Conservation (phyloP, 2,113 vertebrate species). For the Platysteira castanea region DNA sequence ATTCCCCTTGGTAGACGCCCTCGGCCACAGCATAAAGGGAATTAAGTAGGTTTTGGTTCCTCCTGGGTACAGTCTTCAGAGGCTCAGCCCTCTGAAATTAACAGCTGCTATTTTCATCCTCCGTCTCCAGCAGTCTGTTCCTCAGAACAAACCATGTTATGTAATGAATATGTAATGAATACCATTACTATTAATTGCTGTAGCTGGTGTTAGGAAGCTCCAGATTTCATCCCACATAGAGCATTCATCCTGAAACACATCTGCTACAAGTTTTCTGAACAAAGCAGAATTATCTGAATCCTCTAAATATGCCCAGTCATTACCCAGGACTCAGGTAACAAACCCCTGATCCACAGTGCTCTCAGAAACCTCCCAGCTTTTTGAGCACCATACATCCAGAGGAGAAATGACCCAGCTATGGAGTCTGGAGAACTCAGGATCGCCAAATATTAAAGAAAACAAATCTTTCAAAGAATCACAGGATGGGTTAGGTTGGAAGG, state of each 20-base stretch:
- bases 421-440: not conserved
- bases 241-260: constrained; percentile 37
- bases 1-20: not conserved
- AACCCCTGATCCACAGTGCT: not conserved
- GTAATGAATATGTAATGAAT: constrained; percentile 63
- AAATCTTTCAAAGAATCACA: not conserved
- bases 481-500: not conserved
- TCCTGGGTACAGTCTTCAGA: constrained; percentile 38
- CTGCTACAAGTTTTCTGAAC: constrained; percentile 11
- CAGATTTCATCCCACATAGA: constrained; percentile 40
- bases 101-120: constrained; percentile 61
- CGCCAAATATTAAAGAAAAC: not conserved
- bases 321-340: not conserved
- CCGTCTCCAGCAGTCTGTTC: constrained; percentile 43
- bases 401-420: not conserved
- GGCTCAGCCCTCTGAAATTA: constrained; percentile 53
- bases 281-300: not conserved
- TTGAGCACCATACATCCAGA: not conserved
- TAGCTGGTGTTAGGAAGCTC: constrained; percentile 38
- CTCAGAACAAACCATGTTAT: constrained; percentile 60
- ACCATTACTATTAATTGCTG: constrained; percentile 66
- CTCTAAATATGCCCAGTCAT: not conserved
- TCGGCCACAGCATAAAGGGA: not conserved
- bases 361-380: not conserved
- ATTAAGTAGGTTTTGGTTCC: constrained; percentile 13